Percentiles rank a stretch among this genome's conserved stretches.
phyloP scores from a whole-genome alignment of 2,797 vertebrate species.

The Etheostoma perlongum region DNA sequence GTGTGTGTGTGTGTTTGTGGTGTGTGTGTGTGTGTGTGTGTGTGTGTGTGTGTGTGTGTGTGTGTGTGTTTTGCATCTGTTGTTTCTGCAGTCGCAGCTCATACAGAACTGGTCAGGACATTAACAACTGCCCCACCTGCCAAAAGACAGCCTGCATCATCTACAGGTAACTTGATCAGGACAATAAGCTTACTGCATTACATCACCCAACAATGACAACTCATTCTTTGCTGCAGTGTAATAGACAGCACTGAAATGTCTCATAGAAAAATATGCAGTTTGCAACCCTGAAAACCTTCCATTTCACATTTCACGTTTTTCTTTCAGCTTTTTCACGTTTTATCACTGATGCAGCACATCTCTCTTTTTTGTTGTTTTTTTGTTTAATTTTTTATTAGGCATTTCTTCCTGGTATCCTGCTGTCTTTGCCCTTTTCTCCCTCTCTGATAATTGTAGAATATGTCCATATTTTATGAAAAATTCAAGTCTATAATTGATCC shows the following conservation, averaged over 20 bases:
- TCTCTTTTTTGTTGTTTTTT: constrained; percentile 14
- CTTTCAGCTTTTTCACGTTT: not conserved
- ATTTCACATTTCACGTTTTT: constrained; percentile 18
- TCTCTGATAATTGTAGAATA: constrained; percentile 36
- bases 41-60: not conserved
- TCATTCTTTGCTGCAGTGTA: constrained; percentile 24
- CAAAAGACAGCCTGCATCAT: constrained; percentile 99
- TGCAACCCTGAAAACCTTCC: constrained; percentile 10
- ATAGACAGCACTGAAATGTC: constrained; percentile 33
- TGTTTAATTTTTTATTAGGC: constrained; percentile 31
- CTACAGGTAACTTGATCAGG: constrained; percentile 91
- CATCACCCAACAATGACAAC: constrained; percentile 36
- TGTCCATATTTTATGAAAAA: constrained; percentile 9
- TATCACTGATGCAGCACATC: constrained; percentile 37
- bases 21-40: too few relatives aligned
- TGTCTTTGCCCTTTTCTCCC: constrained; percentile 38
- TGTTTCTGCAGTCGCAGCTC: constrained; percentile 92
- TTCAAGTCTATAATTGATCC: not conserved
- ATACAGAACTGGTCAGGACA: constrained; percentile 98
- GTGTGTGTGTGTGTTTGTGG: too few relatives aligned
- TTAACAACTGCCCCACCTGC: constrained; percentile 97
- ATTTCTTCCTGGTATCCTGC: constrained; percentile 23
- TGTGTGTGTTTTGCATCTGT: constrained; percentile 54
- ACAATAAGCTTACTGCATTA: constrained; percentile 54
- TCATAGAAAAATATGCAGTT: not conserved